Evolutionary conservation across 2,113 vertebrate genomes (phyloP).

Genomic region (Cephalopterus ornatus): DNA sequence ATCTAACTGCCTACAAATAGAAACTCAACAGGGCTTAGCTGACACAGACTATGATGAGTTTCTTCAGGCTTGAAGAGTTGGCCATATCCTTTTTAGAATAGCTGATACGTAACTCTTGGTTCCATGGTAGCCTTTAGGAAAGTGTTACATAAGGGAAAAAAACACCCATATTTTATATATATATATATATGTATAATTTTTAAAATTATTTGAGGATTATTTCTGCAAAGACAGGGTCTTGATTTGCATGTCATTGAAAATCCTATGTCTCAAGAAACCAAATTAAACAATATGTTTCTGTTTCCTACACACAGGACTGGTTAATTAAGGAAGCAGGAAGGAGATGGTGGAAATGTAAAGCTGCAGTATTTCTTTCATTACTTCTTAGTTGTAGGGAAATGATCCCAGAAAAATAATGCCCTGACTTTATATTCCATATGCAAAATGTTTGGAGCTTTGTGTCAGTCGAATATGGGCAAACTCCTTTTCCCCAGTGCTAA

Average conservation of each 20-base stretch:
- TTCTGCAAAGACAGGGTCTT: conserved; percentile 8
- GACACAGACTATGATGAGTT: neutral
- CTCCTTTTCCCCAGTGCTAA: neutral
- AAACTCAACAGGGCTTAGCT: conserved; percentile 53
- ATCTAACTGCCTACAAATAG: neutral
- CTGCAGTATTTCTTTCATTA: neutral
- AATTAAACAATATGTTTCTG: neutral
- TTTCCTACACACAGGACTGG: neutral
- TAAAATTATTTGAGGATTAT: conserved; percentile 7
- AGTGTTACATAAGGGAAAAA: neutral
- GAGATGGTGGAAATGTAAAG: neutral
- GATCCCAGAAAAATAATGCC: neutral
- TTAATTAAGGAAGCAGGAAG: neutral
- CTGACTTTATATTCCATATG: neutral
- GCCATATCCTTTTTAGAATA: conserved; percentile 48
- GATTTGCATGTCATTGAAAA: conserved; percentile 39
- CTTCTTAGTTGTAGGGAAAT: neutral
- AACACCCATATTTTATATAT: neutral
- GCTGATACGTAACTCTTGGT: conserved; percentile 34
- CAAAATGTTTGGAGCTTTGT: neutral
- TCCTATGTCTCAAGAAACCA: neutral
- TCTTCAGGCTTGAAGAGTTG: conserved; percentile 55
- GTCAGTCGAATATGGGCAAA: neutral
- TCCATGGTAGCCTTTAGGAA: conserved; percentile 57
- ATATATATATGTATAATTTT: neutral